These are phyloP conservation scores for Lucilia sericata DNA, from an alignment of 1,140 invertebrate species.

Conservation along the genomic window DNA sequence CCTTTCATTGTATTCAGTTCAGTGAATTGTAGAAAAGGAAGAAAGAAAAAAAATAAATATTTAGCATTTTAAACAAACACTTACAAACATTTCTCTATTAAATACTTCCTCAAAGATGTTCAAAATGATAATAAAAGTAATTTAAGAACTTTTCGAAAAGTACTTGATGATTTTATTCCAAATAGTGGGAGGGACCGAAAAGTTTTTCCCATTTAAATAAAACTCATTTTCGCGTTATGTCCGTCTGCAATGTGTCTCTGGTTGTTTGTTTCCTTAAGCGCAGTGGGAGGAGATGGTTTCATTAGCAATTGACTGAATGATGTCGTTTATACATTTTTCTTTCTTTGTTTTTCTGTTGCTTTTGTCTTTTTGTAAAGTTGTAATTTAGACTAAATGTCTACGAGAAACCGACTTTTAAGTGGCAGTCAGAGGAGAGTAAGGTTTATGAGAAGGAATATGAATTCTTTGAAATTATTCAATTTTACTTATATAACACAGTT, in stretches of 20 bases:
- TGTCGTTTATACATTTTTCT: not conserved
- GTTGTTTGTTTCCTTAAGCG: no score
- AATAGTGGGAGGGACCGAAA: not conserved
- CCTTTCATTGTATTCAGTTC: no score
- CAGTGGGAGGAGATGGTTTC: no score
- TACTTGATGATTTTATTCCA: constrained; percentile 22
- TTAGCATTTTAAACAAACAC: not conserved
- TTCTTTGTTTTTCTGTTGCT: not conserved
- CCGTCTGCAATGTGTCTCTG: not conserved
- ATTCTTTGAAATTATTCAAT: no score
- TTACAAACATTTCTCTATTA: not conserved
- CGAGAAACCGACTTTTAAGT: no score
- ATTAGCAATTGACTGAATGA: constrained; percentile 8
- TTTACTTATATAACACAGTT: no score
- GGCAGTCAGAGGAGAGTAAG: no score
- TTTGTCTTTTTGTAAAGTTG: no score
- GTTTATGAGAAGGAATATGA: no score
- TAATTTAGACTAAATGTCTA: no score
- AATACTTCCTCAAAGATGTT: constrained; percentile 1
- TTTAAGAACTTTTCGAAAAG: constrained; percentile 34
- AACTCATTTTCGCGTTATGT: constrained; percentile 20
- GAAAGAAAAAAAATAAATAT: not conserved
- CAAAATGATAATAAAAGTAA: constrained; percentile 35
- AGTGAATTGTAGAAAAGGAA: no score
- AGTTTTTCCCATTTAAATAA: not conserved